Base-by-base conservation (phyloP, 1,140 invertebrate genomes). In the Galleria mellonella region DNA sequence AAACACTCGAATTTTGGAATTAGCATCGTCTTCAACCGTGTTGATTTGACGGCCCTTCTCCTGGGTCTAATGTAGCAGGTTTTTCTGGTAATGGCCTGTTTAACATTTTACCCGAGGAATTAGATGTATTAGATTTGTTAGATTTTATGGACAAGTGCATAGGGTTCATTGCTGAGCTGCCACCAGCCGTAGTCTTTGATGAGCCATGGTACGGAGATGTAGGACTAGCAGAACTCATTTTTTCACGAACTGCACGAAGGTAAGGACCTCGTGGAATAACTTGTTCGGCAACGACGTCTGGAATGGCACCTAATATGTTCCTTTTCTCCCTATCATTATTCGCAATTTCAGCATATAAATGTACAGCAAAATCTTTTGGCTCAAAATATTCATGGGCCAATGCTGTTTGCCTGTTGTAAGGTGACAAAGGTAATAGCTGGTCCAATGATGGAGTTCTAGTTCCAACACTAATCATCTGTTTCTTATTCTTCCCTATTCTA, bases 281-380 rank as follows among this genome's bases (percentile, higher is more conserved):
- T 54, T 76, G 72, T 31, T 83, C 78, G 2, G 48, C 68, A 9
- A 84, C 55, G 8, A 83, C 68, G 47, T 81, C 78, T 4, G 78
- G 75, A 47, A 79, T 78, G n/a, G 54, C 62, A n/a, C 76, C 82
- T 12, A 78, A 44, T 15, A 79, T 64, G 13, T 54, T 67, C 23
- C 76, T 72, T 23, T 70, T 76, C 36, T 78, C 67, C 44, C 72
- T 83, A 30, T 82, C 81, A 30, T 74, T 72, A 43, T 87, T 88
- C 15, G 88, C 84, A 40, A 93, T 83, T 72, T 94, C 92, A 1
- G 92, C 91, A 69, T 94, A 94, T 15, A 93, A 75, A 76, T 94
- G 92, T 0, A 91, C 81, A 7, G 89, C 88, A 4, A 87, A 87
- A 71, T 93, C 92, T 47, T 88, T 89, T 0, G 92, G 91, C 57